Evolutionary conservation across 2,113 vertebrate genomes (phyloP).

Genomic region (Perognathus longimembris): DNA sequence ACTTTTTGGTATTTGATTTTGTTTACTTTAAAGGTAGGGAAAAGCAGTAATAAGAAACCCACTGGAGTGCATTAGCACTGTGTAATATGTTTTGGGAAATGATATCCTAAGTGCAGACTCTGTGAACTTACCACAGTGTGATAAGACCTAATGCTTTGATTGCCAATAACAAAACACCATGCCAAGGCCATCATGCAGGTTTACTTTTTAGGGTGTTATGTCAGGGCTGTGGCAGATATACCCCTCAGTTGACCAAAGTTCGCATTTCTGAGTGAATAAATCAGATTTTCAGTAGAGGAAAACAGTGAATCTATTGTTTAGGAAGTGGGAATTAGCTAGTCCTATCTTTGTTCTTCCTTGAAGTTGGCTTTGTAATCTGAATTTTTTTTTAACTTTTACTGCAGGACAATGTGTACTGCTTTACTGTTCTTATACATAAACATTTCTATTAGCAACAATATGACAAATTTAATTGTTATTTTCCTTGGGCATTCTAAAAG

Average conservation of each 20-base stretch:
- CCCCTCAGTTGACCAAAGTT: not conserved
- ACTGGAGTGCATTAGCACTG: not conserved
- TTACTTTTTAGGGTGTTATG: not conserved
- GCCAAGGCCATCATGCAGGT: not conserved
- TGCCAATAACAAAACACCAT: too few species aligned
- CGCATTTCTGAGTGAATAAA: not conserved
- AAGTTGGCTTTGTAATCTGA: not conserved
- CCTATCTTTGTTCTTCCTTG: not conserved
- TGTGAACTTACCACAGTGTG: not conserved
- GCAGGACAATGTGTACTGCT: not conserved
- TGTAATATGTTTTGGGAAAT: conserved; percentile 49
- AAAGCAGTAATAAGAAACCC: not conserved
- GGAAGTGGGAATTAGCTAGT: not conserved
- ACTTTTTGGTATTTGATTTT: conserved; percentile 14
- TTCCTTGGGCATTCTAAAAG: not conserved
- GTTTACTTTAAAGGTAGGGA: conserved; percentile 43
- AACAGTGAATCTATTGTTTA: not conserved
- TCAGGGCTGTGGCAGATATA: not conserved
- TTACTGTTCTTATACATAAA: not conserved
- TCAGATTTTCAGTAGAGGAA: not conserved
- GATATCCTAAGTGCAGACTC: not conserved
- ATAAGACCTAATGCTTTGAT: not conserved
- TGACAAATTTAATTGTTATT: not conserved
- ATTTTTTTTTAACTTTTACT: not conserved
- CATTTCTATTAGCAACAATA: not conserved